Base-by-base conservation (phyloP, 2,797 vertebrate genomes). In the Emydoidea blandingii region DNA sequence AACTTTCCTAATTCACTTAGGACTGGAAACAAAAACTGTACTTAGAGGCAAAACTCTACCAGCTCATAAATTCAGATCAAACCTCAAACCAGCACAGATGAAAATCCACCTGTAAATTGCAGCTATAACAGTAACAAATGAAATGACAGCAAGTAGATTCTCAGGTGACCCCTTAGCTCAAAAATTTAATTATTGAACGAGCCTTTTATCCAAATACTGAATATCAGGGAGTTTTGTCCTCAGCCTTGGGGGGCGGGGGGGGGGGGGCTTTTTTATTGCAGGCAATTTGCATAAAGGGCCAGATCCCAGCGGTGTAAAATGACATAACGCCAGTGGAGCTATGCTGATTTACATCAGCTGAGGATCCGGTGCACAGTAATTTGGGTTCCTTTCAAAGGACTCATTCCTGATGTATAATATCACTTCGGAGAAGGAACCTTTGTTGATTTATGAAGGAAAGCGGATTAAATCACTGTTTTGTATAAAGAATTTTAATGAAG, bases 401-500 rank as follows among this genome's bases (percentile, higher is more conserved):
- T 94, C n/a, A 1, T n/a, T 91, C 83, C 54, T 92, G 1, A n/a
- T 90, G 79, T 80, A 3, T 8, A 12, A 85, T 5, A 91, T 50
- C 88, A 94, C 47, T 74, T 82, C 15, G 54, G 72, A 85, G 83
- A 31, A 65, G 31, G 34, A 87, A 72, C 47, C 37, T 90, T 80
- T 79, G 27, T 19, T 87, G 31, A 89, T n/a, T 88, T 72, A 80
- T 23, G 47, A 83, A 59, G 14, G 25, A 41, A 92, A 79, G 25
- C 44, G 47, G 21, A 53, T 80, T 37, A 81, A 68, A 81, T 90
- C 93, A 88, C 56, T 85, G 47, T 79, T 94, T 87, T 88, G 23
- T 57, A 15, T 85, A 80, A 93, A 91, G 41, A 97, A 95, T 94
- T 95, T 88, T 79, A 88, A 95, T 95, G 49, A 93, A 95, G 85